A percentile compares a stretch with the other conserved stretches of the same genome.
Evolutionary conservation across 2,113 vertebrate species (phyloP).

Genomic region (Kryptolebias marmoratus): DNA sequence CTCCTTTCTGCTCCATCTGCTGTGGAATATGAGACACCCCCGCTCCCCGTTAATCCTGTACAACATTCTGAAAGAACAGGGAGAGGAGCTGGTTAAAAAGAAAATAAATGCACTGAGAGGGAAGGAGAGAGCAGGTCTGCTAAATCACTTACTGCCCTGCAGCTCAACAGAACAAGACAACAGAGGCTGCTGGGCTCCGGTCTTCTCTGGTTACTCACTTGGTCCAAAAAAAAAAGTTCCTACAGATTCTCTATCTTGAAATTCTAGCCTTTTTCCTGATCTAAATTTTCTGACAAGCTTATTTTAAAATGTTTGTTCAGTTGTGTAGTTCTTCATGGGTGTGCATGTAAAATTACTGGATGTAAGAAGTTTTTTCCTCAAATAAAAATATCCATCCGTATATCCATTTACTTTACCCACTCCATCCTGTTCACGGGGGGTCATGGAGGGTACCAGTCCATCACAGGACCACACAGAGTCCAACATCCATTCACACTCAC

Average conservation of each 20-base stretch:
- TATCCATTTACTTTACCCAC: too few relatives aligned
- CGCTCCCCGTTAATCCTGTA: slow-evolving; percentile 15
- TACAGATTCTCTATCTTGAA: neutral
- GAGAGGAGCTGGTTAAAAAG: neutral
- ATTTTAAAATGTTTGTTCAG: too few relatives aligned
- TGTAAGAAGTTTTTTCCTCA: too few relatives aligned
- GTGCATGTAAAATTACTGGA: too few relatives aligned
- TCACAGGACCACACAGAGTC: too few relatives aligned
- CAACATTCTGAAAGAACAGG: slow-evolving; percentile 11
- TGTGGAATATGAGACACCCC: slow-evolving; percentile 45
- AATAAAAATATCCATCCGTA: too few relatives aligned
- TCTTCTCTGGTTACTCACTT: slow-evolving; percentile 15
- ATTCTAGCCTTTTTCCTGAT: too few relatives aligned
- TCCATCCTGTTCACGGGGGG: too few relatives aligned
- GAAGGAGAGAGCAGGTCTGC: slow-evolving; percentile 23
- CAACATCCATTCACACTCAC: too few relatives aligned
- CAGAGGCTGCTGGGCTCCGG: neutral
- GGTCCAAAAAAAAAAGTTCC: neutral
- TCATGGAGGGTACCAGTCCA: too few relatives aligned
- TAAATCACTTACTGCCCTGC: slow-evolving; percentile 47
- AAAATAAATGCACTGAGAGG: slow-evolving; percentile 19
- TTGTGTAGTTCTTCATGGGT: too few relatives aligned
- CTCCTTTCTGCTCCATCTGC: slow-evolving; percentile 29
- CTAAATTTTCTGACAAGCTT: too few relatives aligned
- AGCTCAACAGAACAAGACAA: neutral